Conservation (phyloP, 2,113 vertebrate species). For the Peromyscus californicus region DNA sequence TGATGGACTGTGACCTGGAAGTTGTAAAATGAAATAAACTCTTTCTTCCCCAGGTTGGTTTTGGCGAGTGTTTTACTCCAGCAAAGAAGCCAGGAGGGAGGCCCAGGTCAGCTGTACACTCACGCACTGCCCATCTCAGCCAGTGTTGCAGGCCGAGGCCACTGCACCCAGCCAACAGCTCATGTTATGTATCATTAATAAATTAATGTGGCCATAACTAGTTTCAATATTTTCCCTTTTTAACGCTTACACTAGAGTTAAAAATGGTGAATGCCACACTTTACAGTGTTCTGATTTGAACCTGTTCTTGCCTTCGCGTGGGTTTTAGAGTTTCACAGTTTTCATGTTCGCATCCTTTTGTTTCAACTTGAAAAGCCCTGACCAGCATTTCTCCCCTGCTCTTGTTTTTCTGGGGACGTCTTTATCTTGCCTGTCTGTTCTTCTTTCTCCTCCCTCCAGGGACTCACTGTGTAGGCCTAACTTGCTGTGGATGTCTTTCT, state of each 20-base stretch:
- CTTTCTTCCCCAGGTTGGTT: neutral
- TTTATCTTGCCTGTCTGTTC: neutral
- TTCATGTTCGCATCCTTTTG: neutral
- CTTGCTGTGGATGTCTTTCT: no score
- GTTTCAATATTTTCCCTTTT: neutral
- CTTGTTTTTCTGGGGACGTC: no score
- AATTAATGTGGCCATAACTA: neutral
- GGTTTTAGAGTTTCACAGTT: neutral
- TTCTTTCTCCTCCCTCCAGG: neutral
- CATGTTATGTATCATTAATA: neutral
- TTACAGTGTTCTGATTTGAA: neutral
- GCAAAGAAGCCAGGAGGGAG: neutral
- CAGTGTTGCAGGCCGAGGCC: neutral
- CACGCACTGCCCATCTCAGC: neutral
- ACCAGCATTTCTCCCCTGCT: neutral
- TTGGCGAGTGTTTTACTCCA: neutral
- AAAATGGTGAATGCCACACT: neutral
- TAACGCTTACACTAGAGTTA: neutral
- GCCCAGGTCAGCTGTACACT: neutral
- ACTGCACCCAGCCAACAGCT: no score
- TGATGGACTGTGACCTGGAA: neutral
- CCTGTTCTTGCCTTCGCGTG: neutral
- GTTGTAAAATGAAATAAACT: neutral
- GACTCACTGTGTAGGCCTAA: neutral
- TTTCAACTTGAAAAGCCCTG: neutral